Percentiles rank a stretch among this genome's conserved stretches.
Conservation (phyloP, 1,140 invertebrate species). For the Proctacanthus coquilletti region DNA sequence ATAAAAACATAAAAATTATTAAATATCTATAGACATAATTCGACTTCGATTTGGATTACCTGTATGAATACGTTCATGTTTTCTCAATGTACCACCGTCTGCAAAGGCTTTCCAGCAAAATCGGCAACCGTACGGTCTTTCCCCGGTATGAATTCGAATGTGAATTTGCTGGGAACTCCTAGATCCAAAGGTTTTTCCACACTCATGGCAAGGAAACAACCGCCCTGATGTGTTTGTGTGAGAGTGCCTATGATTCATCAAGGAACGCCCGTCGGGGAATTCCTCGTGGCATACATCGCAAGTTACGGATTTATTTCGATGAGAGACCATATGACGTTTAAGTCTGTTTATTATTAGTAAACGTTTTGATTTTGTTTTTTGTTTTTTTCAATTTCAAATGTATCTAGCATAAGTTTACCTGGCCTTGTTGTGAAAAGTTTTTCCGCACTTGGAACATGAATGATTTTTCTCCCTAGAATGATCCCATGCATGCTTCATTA, state of each 20-base stretch:
- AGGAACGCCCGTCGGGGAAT: constrained; percentile 49
- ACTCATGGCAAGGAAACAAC: constrained; percentile 69
- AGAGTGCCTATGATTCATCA: constrained; percentile 54
- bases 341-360: constrained; percentile 21
- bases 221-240: constrained; percentile 42
- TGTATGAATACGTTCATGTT: constrained; percentile 96
- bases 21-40: not conserved
- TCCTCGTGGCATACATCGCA: constrained; percentile 56
- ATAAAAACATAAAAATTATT: constrained; percentile 6
- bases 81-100: constrained; percentile 89
- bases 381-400: too few species aligned
- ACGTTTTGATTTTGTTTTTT: not conserved
- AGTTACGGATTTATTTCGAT: constrained; percentile 48
- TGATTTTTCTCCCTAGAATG: constrained; percentile 41
- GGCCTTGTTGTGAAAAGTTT: constrained; percentile 54
- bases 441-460: constrained; percentile 46
- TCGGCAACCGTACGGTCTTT: constrained; percentile 77
- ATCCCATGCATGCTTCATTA: constrained; percentile 51
- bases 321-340: constrained; percentile 48
- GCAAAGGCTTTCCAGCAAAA: constrained; percentile 98
- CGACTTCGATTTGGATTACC: constrained; percentile 23
- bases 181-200: constrained; percentile 70
- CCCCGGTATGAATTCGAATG: constrained; percentile 64
- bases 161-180: constrained; percentile 87
- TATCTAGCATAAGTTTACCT: constrained; percentile 4